phyloP scores from a whole-genome alignment of 2,113 vertebrate species.

The Bagarius yarrelli region DNA sequence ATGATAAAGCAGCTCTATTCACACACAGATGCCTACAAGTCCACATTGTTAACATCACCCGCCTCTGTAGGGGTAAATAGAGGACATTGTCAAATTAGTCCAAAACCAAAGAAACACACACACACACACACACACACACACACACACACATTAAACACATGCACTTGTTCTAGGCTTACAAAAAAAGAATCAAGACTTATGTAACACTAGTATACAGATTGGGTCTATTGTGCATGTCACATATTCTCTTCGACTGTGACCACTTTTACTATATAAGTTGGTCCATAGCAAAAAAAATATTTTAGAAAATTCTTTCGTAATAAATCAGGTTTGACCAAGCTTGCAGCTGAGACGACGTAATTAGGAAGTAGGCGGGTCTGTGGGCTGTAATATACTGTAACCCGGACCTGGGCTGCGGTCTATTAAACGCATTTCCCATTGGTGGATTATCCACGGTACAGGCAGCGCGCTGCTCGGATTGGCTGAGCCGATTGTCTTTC shows the following conservation, averaged over 20 bases:
- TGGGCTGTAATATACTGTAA: background rate
- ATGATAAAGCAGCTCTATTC: conserved; percentile 60
- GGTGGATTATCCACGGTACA: conserved; percentile 7
- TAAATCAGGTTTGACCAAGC: background rate
- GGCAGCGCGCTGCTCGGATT: conserved; percentile 54
- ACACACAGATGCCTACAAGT: conserved; percentile 53
- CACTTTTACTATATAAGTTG: background rate
- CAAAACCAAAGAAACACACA: background rate
- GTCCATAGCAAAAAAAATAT: background rate
- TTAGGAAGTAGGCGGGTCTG: conserved; percentile 25
- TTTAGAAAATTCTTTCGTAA: conserved; percentile 3
- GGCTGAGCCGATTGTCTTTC: conserved; percentile 49
- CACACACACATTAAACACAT: background rate
- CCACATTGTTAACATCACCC: conserved; percentile 50
- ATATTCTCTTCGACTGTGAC: background rate
- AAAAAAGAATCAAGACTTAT: background rate
- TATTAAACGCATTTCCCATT: conserved; percentile 48
- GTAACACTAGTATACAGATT: background rate
- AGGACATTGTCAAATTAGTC: conserved; percentile 8
- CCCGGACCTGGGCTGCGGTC: background rate
- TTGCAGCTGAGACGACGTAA: background rate
- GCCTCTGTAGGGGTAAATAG: conserved; percentile 21
- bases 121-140: background rate
- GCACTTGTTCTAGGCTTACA: background rate
- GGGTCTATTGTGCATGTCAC: background rate